Base-by-base conservation (phyloP, 2,113 vertebrate species). In the Chamaea fasciata region DNA sequence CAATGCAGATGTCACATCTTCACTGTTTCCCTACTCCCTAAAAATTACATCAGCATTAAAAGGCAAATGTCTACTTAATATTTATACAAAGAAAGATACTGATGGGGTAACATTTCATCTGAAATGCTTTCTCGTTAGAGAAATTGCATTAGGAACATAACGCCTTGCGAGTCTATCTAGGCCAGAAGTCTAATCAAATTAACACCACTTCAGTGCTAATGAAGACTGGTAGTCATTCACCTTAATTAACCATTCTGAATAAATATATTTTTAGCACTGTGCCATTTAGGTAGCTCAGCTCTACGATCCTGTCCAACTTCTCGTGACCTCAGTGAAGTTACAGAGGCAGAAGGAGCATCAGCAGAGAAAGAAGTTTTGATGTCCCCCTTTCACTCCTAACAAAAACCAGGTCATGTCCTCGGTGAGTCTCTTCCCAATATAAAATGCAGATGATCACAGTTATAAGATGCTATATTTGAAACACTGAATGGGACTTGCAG, bases 141-240 rank as follows among this genome's bases (percentile, higher is more conserved):
- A 90, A 92, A 92, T 90, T 89, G n/a, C 83, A 64, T 90, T 49
- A 90, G 47, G 69, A 93, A 69, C 83, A 57, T 87, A 96, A 82
- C 12, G 57, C 52, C 44, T 95, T 46, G 31, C 64, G 89, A 92
- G 70, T 27, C 71, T 96, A 96, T 97, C 65, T 95, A 95, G 96
- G 93, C 79, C 95, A 95, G 92, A 83, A 96, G 90, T 90, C 88
- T 96, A 94, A 96, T 96, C 94, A 97, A 97, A 96, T 96, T 97
- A 96, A 92, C 76, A 82, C 69, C 83, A 94, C 92, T 92, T 96
- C 92, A 95, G 49, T 93, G 94, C 88, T 95, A 96, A 97, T 95
- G 85, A 97, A 92, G 90, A 81, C 88, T 94, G 92, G 85, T 96
- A 94, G 92, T 89, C 56, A 90, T 89, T 93, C 95, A 92, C 79